phyloP scores from a whole-genome alignment of 1,140 invertebrate genomes.

The Drosophila subpulchrella region DNA sequence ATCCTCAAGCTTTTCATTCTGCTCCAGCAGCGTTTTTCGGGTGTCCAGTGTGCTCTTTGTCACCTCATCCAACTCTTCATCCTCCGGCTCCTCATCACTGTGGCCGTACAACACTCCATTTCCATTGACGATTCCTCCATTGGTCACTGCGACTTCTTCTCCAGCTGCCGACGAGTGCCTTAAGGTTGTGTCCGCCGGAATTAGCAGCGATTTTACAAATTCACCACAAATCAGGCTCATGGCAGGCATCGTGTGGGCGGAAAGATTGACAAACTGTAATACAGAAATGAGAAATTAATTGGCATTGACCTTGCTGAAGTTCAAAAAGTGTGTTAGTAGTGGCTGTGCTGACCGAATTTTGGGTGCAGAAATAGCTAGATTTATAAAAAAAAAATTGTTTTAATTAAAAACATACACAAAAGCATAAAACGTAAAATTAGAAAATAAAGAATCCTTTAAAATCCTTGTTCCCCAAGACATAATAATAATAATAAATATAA shows the following conservation, averaged over 20 bases:
- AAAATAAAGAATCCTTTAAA: not conserved
- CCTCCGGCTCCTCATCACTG: constrained; percentile 45
- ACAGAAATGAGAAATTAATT: constrained; percentile 63
- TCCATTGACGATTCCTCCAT: constrained; percentile 56
- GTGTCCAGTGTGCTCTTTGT: constrained; percentile 3
- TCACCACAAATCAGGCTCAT: constrained; percentile 85
- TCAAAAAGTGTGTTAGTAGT: constrained; percentile 54
- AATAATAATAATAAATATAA: not conserved
- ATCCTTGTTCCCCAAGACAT: no score
- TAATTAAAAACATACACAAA: not conserved
- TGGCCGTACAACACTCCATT: constrained; percentile 50
- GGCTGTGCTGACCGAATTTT: not conserved
- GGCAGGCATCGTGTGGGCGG: constrained; percentile 86
- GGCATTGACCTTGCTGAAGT: constrained; percentile 72
- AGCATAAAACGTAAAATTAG: not conserved
- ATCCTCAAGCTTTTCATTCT: constrained; percentile 48
- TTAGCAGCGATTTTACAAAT: constrained; percentile 85
- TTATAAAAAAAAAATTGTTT: no score
- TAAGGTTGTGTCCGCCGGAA: constrained; percentile 50
- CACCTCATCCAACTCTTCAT: constrained; percentile 6
- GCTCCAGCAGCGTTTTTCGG: constrained; percentile 51
- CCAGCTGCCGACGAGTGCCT: constrained; percentile 23
- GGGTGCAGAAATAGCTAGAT: not conserved
- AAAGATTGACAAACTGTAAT: constrained; percentile 85
- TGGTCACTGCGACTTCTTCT: constrained; percentile 19